Evolutionary conservation across 2,113 vertebrate genomes (phyloP).

Genomic region (Polyodon spathula): DNA sequence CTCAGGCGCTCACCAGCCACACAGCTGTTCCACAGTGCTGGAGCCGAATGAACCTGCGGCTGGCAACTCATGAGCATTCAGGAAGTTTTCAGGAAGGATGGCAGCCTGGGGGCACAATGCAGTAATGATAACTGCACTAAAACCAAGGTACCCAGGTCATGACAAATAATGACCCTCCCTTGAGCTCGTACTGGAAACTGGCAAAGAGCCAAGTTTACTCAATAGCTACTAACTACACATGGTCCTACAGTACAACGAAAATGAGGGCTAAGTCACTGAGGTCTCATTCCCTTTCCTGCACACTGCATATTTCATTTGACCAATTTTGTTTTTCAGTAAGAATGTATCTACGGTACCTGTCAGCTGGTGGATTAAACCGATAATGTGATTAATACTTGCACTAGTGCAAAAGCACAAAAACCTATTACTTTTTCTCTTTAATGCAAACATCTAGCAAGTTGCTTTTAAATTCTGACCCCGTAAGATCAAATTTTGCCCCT

Average conservation of each 20-base stretch:
- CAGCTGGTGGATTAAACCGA: no score
- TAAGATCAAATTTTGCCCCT: no score
- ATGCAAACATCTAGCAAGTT: no score
- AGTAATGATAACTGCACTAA: conserved; percentile 92
- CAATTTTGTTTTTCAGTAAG: not conserved
- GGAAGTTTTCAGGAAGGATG: conserved; percentile 58
- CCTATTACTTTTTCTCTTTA: no score
- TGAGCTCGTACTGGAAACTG: conserved; percentile 65
- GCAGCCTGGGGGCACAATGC: conserved; percentile 63
- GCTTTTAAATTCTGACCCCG: no score
- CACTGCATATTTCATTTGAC: not conserved
- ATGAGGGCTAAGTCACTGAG: conserved; percentile 32
- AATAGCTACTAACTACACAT: conserved; percentile 39
- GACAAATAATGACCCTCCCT: conserved; percentile 70
- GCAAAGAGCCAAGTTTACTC: conserved; percentile 58
- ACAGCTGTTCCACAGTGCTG: conserved; percentile 61
- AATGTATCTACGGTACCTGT: no score
- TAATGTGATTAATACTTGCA: no score
- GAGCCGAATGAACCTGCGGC: conserved; percentile 46
- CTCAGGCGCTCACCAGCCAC: conserved; percentile 34
- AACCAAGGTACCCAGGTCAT: conserved; percentile 70
- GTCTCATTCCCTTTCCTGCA: conserved; percentile 30
- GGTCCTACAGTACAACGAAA: conserved; percentile 36
- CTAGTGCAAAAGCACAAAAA: no score
- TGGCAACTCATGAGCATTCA: conserved; percentile 32